Conservation (phyloP, 2,888 invertebrate genomes). For the Epiblema foenella region DNA sequence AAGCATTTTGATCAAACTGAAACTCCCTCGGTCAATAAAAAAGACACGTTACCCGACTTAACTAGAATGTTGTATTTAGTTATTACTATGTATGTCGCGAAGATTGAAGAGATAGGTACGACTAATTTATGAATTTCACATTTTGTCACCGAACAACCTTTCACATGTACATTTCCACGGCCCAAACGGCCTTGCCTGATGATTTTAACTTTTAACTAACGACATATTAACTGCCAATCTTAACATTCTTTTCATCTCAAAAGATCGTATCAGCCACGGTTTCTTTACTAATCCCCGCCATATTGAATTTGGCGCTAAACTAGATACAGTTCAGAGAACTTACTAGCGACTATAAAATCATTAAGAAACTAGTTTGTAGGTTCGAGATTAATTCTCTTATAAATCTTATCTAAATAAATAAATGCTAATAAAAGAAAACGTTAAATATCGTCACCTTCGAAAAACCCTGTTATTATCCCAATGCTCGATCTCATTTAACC, state of each 20-base stretch:
- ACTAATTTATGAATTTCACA: background rate
- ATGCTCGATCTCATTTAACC: background rate
- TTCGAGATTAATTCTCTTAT: background rate
- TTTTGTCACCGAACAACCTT: background rate
- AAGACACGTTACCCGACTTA: too few species aligned
- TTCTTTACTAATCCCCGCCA: background rate
- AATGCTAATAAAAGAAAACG: background rate
- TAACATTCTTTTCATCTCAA: background rate
- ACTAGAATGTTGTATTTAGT: too few species aligned
- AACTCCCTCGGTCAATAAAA: too few species aligned
- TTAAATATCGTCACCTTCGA: conserved; percentile 1
- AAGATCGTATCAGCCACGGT: background rate
- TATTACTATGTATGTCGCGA: too few species aligned
- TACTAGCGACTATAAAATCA: conserved; percentile 1
- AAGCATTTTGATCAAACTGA: too few species aligned
- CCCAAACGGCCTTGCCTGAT: background rate
- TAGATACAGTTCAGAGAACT: background rate
- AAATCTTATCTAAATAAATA: background rate
- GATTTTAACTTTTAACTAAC: background rate
- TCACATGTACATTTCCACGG: background rate
- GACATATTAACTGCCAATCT: background rate
- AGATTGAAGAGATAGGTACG: too few species aligned
- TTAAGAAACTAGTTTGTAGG: conserved; percentile 1
- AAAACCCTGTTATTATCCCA: background rate
- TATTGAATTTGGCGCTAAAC: background rate